A percentile compares a stretch with the other conserved stretches of the same genome.
Evolutionary conservation across 2,113 vertebrate genomes (phyloP).

Genomic region (Pardalotus punctatus): DNA sequence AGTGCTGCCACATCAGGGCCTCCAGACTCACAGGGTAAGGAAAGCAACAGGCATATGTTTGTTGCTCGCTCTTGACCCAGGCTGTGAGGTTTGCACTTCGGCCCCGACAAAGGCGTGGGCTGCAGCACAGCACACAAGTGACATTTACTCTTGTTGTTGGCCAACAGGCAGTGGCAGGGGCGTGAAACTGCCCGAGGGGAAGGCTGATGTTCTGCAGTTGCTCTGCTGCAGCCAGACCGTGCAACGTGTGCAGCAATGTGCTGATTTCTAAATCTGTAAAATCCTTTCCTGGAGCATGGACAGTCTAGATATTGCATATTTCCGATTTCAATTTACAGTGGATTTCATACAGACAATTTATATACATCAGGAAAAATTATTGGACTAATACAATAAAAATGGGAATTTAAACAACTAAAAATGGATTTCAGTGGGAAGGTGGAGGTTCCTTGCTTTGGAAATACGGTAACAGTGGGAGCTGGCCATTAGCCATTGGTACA

Average conservation of each 20-base stretch:
- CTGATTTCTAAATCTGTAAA: background rate
- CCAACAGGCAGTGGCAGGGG: background rate
- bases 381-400: background rate
- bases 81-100: background rate
- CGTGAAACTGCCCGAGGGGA: background rate
- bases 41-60: background rate
- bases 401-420: background rate
- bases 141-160: background rate
- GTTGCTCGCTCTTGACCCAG: background rate
- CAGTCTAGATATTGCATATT: background rate
- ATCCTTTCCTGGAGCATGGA: background rate
- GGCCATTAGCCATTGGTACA: background rate
- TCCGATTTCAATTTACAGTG: background rate
- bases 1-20: fast-evolving
- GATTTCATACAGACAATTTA: background rate
- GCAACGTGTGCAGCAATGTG: background rate
- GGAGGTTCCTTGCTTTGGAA: background rate
- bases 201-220: background rate
- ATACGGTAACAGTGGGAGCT: background rate
- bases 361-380: background rate
- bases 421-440: background rate
- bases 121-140: background rate
- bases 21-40: fast-evolving
- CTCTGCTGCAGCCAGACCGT: background rate
- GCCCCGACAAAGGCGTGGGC: background rate